Base-by-base conservation (phyloP, 2,113 vertebrate species). In the Toxotes chatareus region DNA sequence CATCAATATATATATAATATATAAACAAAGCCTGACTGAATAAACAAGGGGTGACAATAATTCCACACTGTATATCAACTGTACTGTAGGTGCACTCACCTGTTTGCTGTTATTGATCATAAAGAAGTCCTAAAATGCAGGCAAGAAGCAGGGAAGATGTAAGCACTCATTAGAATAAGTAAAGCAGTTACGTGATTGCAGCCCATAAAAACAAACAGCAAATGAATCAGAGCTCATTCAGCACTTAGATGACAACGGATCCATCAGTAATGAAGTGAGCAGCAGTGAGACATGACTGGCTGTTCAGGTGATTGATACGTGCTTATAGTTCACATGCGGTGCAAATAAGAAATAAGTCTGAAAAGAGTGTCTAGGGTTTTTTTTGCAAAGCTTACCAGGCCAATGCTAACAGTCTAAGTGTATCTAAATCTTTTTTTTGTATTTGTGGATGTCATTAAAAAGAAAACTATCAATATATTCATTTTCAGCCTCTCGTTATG, bases 71-170 rank as follows among this genome's bases (percentile, higher is more conserved):
- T 79, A 53, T 31, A 64, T 40, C 4, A 36, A 62, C 42, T 27
- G 72, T 66, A 88, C 19, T 36, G 67, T 73, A 80, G 69, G 49
- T 67, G 90, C 80, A 94, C 98, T 98, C 96, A 99, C 98, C 98
- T 99, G 98, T 94, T 97, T 98, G 96, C 93, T 97, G 97, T 96
- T 97, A 97, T 94, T 97, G 96, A 96, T 97, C 96, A 96, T 94
- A 96, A 97, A 98, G 97, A 99, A 98, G 96, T 99, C 98, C 98
- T 99, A 97, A 89, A 95, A 96, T 60, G 96, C 96, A 97, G 93
- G 96, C 97, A 95, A 95, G 97, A 97, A 96, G 98, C 97, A 96
- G 96, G 96, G 95, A 95, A 98, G 96, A 98, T 94, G 96, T 95
- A 96, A 91, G 95, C 94, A 94, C 74, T 94, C 85, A 82, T 96